phyloP scores from a whole-genome alignment of 2,888 invertebrate genomes.

The Spodoptera littoralis region DNA sequence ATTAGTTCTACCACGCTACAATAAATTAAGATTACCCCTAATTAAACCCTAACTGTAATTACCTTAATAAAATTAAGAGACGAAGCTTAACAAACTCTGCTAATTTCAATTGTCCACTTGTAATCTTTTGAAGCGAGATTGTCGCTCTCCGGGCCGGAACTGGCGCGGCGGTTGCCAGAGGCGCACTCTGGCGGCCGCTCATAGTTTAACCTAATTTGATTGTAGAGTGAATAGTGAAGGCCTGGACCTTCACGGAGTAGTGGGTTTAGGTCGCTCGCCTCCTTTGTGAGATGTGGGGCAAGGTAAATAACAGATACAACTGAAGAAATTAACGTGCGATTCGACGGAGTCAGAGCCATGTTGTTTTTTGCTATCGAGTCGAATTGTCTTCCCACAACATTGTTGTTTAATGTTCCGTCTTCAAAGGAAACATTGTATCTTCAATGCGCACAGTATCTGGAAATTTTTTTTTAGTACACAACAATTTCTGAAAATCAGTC shows the following conservation, averaged over 20 bases:
- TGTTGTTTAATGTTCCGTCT: background rate
- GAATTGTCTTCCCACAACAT: background rate
- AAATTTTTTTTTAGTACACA: no score
- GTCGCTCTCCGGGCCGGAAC: constrained; percentile 38
- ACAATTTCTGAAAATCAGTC: no score
- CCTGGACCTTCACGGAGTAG: constrained; percentile 54
- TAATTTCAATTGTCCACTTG: constrained; percentile 57
- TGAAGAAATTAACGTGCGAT: constrained; percentile 38
- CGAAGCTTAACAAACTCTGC: constrained; percentile 44
- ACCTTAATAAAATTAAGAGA: constrained; percentile 53
- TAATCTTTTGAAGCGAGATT: constrained; percentile 56
- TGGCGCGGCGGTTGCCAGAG: constrained; percentile 43
- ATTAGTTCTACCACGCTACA: constrained; percentile 18
- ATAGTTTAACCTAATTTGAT: constrained; percentile 80
- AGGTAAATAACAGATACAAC: constrained; percentile 46
- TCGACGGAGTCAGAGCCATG: constrained; percentile 9
- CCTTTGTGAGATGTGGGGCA: constrained; percentile 50
- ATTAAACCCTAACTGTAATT: constrained; percentile 53
- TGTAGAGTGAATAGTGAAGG: constrained; percentile 64
- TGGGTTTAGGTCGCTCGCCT: constrained; percentile 46
- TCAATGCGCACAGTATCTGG: no score
- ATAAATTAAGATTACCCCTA: constrained; percentile 52
- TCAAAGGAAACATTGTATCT: no score
- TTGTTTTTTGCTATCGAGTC: background rate
- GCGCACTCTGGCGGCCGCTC: constrained; percentile 50